Evolutionary conservation across 2,888 invertebrate species (phyloP).

Genomic region (Drosophila testacea): DNA sequence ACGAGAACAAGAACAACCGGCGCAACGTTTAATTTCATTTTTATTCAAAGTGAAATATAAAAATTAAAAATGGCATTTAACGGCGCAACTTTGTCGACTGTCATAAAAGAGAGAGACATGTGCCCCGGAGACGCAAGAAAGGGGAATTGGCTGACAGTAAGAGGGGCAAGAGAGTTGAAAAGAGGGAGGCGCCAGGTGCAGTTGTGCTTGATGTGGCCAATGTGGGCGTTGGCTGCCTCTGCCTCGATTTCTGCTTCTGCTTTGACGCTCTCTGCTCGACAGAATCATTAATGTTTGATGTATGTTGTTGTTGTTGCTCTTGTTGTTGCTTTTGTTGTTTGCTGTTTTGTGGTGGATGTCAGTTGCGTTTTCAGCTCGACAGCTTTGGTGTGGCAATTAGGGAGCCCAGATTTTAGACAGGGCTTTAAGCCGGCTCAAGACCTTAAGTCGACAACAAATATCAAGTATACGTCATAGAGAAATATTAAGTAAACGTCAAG

Average conservation of each 20-base stretch:
- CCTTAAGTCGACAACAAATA: neutral
- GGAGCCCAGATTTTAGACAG: constrained; percentile 13
- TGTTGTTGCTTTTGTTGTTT: constrained; percentile 6
- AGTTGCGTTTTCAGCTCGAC: constrained; percentile 34
- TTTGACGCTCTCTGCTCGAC: constrained; percentile 35
- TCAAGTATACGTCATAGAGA: constrained; percentile 13
- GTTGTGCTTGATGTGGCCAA: constrained; percentile 44
- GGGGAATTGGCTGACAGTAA: neutral
- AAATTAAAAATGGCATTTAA: constrained; percentile 78
- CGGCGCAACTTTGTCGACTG: constrained; percentile 70
- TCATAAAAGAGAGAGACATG: constrained; percentile 60
- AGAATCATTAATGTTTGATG: constrained; percentile 55
- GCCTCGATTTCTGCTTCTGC: constrained; percentile 20
- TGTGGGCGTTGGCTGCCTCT: constrained; percentile 25
- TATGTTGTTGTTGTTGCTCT: constrained; percentile 1
- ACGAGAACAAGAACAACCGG: constrained; percentile 19
- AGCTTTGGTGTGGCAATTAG: constrained; percentile 47
- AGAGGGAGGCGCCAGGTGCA: constrained; percentile 22
- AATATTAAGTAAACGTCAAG: constrained; percentile 14
- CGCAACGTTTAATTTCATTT: constrained; percentile 70
- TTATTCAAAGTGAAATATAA: constrained; percentile 74
- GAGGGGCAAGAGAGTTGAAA: neutral
- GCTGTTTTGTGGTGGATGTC: constrained; percentile 26
- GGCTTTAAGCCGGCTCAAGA: neutral
- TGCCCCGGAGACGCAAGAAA: constrained; percentile 19